A percentile compares a stretch with the other conserved stretches of the same genome.
These are phyloP conservation scores for Sinonovacula constricta DNA, from an alignment of 1,140 invertebrate genomes.

Conservation along the genomic window DNA sequence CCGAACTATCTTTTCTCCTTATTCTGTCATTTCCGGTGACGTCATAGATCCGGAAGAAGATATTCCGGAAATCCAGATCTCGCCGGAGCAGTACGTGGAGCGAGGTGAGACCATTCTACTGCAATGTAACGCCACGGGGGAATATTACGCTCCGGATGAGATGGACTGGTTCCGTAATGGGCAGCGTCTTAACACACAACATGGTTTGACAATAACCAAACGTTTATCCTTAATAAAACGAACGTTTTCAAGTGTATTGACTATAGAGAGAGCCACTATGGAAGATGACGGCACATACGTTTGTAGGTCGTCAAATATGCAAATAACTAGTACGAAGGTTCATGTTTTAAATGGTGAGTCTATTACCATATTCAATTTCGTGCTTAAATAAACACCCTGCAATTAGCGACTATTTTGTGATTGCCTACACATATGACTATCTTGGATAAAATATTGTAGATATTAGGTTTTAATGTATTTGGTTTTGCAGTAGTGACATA, in stretches of 20 bases:
- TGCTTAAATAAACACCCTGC: no score
- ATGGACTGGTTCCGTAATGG: constrained; percentile 64
- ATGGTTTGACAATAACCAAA: constrained; percentile 57
- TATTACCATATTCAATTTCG: no score
- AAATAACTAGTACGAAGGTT: constrained; percentile 62
- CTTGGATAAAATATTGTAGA: no score
- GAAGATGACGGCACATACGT: constrained; percentile 63
- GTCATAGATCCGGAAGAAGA: constrained; percentile 24
- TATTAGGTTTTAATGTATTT: no score
- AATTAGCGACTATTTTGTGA: no score
- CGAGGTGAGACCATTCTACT: constrained; percentile 58
- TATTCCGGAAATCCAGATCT: constrained; percentile 63
- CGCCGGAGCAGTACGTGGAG: constrained; percentile 58
- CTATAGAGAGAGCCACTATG: constrained; percentile 58
- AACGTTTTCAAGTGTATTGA: constrained; percentile 60
- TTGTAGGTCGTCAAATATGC: constrained; percentile 61
- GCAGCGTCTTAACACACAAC: constrained; percentile 25
- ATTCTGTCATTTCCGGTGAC: no score
- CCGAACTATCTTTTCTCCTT: neutral
- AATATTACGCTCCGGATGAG: constrained; percentile 63
- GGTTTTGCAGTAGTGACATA: no score
- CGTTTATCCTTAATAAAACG: constrained; percentile 52
- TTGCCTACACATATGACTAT: no score
- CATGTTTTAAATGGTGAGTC: constrained; percentile 69
- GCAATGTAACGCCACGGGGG: constrained; percentile 63